Evolutionary conservation across 2,888 invertebrate genomes (phyloP).

Genomic region (Pheosia tremula): DNA sequence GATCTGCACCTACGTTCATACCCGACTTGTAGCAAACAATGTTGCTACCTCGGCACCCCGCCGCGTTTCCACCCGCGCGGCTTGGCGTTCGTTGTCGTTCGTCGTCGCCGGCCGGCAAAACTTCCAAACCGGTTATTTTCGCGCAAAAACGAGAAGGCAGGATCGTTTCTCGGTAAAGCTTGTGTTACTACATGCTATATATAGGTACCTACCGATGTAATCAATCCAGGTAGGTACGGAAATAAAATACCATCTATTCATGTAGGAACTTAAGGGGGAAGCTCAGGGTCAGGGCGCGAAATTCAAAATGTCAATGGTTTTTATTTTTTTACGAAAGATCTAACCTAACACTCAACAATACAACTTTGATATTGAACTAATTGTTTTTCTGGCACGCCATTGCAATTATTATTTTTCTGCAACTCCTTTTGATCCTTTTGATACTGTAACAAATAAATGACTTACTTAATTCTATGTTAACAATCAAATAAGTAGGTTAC

Average conservation of each 20-base stretch:
- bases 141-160: constrained; percentile 75
- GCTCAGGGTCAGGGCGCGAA: no score
- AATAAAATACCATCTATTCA: constrained; percentile 43
- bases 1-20: constrained; percentile 71
- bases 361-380: constrained; percentile 48
- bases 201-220: constrained; percentile 27
- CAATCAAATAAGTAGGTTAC: no score
- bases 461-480: no score
- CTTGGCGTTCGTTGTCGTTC: constrained; percentile 18
- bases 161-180: constrained; percentile 51
- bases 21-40: constrained; percentile 58
- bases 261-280: no score
- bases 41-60: constrained; percentile 50
- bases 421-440: constrained; percentile 28
- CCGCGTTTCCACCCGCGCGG: constrained; percentile 18
- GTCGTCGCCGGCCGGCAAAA: constrained; percentile 49
- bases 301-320: no score
- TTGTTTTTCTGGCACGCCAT: constrained; percentile 28
- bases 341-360: constrained; percentile 52
- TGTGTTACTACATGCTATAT: constrained; percentile 42
- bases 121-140: constrained; percentile 73
- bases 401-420: constrained; percentile 35
- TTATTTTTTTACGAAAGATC: no score
- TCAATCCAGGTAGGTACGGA: constrained; percentile 36
- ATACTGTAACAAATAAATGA: constrained; percentile 42